These are phyloP conservation scores for Ectemnius cavifrons DNA, from an alignment of 2,888 invertebrate species.

Conservation along the genomic window DNA sequence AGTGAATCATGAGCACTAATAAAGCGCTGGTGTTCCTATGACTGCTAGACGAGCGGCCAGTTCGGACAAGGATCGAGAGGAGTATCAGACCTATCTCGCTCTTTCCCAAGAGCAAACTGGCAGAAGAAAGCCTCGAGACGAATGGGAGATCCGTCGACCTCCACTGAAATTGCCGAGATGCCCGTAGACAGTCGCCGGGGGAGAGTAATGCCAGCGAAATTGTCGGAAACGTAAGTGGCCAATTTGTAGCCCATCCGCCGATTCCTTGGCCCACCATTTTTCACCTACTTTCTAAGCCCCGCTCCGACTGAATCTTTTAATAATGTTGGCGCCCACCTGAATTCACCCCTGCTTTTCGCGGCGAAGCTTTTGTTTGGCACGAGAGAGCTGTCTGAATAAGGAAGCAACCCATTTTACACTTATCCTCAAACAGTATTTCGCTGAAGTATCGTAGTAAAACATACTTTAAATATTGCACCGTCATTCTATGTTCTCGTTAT, in stretches of 20 bases:
- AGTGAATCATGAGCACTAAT: too few species aligned
- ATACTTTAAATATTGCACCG: too few species aligned
- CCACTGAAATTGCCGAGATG: slow-evolving; percentile 35
- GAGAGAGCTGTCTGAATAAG: not conserved
- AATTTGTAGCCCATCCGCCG: slow-evolving; percentile 43
- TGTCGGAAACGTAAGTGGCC: slow-evolving; percentile 48
- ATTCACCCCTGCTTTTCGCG: not conserved
- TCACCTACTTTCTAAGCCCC: slow-evolving; percentile 35
- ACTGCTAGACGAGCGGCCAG: too few species aligned
- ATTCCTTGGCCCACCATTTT: slow-evolving; percentile 36
- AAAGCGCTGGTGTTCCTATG: too few species aligned
- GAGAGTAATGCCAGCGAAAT: slow-evolving; percentile 39
- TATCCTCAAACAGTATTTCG: not conserved
- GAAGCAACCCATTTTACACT: not conserved
- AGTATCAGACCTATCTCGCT: slow-evolving; percentile 1
- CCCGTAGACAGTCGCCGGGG: slow-evolving; percentile 22
- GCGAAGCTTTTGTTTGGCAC: not conserved
- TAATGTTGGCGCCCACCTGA: slow-evolving; percentile 20
- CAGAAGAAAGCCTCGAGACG: slow-evolving; percentile 21
- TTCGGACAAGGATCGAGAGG: too few species aligned
- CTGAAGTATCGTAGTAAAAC: too few species aligned
- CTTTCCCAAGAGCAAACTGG: not conserved
- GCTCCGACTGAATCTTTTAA: slow-evolving; percentile 42
- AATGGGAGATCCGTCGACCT: slow-evolving; percentile 26
- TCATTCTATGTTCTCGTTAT: too few species aligned